Conservation (phyloP, 2,113 vertebrate genomes). For the Sorex fumeus region DNA sequence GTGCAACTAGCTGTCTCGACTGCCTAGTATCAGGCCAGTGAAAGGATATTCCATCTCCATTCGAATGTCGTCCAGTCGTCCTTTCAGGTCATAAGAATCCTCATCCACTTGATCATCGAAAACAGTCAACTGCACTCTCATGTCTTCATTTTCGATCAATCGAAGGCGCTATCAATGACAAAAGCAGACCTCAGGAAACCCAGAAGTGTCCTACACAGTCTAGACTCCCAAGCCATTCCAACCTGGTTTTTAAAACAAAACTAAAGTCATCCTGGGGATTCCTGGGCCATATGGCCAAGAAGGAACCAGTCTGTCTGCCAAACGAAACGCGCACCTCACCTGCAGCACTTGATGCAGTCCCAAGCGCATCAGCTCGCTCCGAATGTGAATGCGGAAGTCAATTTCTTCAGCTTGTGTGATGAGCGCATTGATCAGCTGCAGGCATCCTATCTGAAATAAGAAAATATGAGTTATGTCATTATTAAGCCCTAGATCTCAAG, state of each 20-base stretch:
- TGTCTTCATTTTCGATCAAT: constrained; percentile 94
- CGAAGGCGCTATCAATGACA: constrained; percentile 89
- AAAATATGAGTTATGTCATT: constrained; percentile 32
- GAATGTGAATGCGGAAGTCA: constrained; percentile 95
- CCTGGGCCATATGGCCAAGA: background rate
- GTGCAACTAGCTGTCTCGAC: constrained; percentile 6
- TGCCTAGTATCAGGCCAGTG: constrained; percentile 19
- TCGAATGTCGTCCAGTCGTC: constrained; percentile 93
- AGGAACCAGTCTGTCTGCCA: background rate
- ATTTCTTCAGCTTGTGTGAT: constrained; percentile 94
- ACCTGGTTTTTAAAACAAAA: constrained; percentile 44
- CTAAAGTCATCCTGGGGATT: background rate
- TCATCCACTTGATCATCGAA: constrained; percentile 95
- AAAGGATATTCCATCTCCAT: constrained; percentile 98
- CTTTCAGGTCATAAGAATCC: constrained; percentile 93
- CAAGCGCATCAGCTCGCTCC: constrained; percentile 93
- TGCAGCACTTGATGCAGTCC: constrained; percentile 90
- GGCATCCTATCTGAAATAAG: constrained; percentile 90
- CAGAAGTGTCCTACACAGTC: background rate
- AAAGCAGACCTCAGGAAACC: constrained; percentile 33
- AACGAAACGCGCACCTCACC: constrained; percentile 84
- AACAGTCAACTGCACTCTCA: constrained; percentile 92
- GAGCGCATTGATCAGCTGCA: constrained; percentile 94
- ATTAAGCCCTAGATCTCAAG: background rate
- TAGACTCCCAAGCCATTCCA: constrained; percentile 33